These are phyloP conservation scores for Drosophila obscura DNA, from an alignment of 1,140 invertebrate species.

Conservation along the genomic window DNA sequence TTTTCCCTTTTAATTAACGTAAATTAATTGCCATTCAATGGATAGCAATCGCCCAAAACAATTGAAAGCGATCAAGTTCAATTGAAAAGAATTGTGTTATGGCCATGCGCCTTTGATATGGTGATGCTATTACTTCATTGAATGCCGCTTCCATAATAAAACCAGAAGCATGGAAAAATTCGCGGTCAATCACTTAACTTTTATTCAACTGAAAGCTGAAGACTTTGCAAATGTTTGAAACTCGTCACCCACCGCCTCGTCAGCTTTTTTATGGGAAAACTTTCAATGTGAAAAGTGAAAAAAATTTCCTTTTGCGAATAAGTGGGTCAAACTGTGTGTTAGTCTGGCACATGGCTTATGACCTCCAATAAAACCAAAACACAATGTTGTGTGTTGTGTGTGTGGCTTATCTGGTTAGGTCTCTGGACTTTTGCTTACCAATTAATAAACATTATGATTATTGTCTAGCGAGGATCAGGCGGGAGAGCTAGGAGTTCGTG, in stretches of 20 bases:
- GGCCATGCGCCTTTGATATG: neutral
- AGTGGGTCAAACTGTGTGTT: conserved; percentile 31
- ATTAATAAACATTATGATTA: conserved; percentile 58
- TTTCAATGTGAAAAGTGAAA: conserved; percentile 48
- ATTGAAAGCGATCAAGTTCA: conserved; percentile 32
- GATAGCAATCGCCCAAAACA: conserved; percentile 10
- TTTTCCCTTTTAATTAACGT: conserved; percentile 6
- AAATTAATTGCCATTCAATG: conserved; percentile 20
- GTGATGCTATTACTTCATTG: conserved; percentile 11
- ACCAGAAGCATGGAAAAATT: neutral
- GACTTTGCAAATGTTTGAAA: conserved; percentile 8
- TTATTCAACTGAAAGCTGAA: neutral
- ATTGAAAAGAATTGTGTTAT: neutral
- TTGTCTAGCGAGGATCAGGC: conserved; percentile 30
- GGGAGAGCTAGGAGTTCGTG: neutral
- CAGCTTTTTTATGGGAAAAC: conserved; percentile 11
- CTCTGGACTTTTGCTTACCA: conserved; percentile 33
- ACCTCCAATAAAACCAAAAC: neutral
- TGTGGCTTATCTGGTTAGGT: conserved; percentile 29
- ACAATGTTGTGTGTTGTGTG: neutral
- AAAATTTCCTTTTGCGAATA: conserved; percentile 8
- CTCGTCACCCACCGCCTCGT: neutral
- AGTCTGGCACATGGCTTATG: neutral
- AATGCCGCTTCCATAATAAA: neutral
- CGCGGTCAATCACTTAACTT: conserved; percentile 5